These are phyloP conservation scores for Pholis gunnellus DNA, from an alignment of 2,113 vertebrate species.

Conservation along the genomic window DNA sequence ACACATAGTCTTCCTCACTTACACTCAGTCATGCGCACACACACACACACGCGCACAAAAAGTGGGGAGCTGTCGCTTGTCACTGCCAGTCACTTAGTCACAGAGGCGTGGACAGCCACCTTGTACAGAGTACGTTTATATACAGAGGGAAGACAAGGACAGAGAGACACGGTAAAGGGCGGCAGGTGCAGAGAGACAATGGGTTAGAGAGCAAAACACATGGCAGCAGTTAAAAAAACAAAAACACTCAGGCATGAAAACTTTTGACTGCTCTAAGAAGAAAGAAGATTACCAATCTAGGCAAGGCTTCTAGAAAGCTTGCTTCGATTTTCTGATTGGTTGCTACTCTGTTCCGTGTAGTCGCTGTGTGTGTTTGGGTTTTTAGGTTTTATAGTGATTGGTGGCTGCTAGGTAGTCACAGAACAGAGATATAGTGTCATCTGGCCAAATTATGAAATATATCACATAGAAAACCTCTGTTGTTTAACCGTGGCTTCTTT, in stretches of 20 bases:
- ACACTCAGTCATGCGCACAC: conserved; percentile 14
- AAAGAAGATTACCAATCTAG: background rate
- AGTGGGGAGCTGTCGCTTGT: conserved; percentile 57
- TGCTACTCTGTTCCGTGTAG: background rate
- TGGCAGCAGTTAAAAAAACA: conserved; percentile 20
- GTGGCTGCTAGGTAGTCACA: background rate
- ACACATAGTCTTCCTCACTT: conserved; percentile 45
- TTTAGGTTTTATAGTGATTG: too few species aligned
- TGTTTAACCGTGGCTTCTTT: background rate
- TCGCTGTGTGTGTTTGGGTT: background rate
- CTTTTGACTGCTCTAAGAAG: conserved; percentile 1
- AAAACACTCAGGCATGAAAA: conserved; percentile 1
- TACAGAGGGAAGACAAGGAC: conserved; percentile 46
- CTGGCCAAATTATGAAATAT: background rate
- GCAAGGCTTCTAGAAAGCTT: background rate
- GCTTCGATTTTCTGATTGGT: background rate
- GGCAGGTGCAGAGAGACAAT: background rate
- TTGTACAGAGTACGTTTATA: conserved; percentile 45
- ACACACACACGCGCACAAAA: conserved; percentile 19
- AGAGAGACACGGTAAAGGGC: conserved; percentile 21
- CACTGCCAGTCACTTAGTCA: conserved; percentile 68
- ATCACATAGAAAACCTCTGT: background rate
- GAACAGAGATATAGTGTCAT: background rate
- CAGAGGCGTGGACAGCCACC: conserved; percentile 67
- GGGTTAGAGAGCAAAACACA: conserved; percentile 21